Evolutionary conservation across 2,797 vertebrate species (phyloP).

Genomic region (Hemitrygon akajei): DNA sequence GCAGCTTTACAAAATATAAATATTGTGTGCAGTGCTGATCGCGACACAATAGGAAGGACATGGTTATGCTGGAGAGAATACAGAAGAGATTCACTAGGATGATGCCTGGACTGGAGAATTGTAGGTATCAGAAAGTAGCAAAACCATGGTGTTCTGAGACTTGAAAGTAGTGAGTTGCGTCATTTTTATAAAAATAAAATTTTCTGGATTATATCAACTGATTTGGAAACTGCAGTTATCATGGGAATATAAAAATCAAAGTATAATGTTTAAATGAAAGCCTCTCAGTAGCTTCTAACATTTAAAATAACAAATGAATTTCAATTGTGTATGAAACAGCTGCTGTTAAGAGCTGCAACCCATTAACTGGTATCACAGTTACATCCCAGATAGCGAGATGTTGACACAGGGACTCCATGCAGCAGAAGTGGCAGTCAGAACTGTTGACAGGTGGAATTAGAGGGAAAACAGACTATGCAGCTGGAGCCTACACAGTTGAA

Average conservation of each 20-base stretch:
- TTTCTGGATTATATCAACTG: background rate
- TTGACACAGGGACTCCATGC: background rate
- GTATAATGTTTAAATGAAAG: background rate
- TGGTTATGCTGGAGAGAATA: no score
- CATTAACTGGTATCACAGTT: conserved; percentile 12
- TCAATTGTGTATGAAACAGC: background rate
- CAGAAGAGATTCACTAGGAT: no score
- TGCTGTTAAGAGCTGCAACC: background rate
- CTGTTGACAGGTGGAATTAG: conserved; percentile 15
- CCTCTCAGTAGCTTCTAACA: background rate
- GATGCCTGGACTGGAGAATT: no score
- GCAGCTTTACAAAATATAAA: background rate
- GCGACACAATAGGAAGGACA: no score
- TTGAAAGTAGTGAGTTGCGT: background rate
- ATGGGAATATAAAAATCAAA: background rate
- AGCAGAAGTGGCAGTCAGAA: background rate
- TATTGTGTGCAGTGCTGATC: background rate
- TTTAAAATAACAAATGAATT: background rate
- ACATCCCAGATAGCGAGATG: background rate
- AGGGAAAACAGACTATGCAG: background rate
- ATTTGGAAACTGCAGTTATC: background rate
- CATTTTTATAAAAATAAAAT: no score
- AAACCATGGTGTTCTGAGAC: no score
- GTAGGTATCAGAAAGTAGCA: no score
- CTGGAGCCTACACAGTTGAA: background rate